Conservation (phyloP, 1,140 invertebrate genomes). For the Thaumatotibia leucotreta region DNA sequence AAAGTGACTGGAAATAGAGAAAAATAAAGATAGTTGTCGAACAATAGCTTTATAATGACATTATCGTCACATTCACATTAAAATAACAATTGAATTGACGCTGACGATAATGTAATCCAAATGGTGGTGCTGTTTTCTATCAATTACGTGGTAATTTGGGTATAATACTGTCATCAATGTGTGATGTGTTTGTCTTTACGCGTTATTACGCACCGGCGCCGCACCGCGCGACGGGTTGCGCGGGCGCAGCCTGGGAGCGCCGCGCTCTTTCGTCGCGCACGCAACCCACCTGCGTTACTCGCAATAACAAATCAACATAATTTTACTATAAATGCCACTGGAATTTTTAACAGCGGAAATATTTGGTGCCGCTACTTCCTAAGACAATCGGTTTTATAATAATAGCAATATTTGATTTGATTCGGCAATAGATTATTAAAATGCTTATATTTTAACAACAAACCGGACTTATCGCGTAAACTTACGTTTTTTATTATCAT, state of each 20-base stretch:
- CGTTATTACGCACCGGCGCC: conserved; percentile 23
- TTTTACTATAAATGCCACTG: background rate
- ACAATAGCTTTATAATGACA: conserved; percentile 30
- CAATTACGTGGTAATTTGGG: conserved; percentile 26
- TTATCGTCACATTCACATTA: conserved; percentile 40
- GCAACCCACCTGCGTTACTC: conserved; percentile 15
- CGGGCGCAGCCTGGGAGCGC: conserved; percentile 28
- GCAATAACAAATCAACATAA: background rate
- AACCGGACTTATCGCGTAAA: no score
- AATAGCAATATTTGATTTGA: no score
- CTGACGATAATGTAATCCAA: conserved; percentile 27
- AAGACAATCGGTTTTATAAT: no score
- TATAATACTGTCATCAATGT: conserved; percentile 40
- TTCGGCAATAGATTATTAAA: background rate
- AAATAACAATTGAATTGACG: conserved; percentile 38
- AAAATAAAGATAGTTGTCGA: conserved; percentile 19
- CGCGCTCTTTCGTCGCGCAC: conserved; percentile 30
- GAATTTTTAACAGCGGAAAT: background rate
- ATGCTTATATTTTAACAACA: no score
- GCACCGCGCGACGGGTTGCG: background rate
- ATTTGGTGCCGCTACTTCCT: background rate
- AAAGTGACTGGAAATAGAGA: conserved; percentile 7
- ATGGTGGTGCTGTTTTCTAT: conserved; percentile 17
- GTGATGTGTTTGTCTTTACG: conserved; percentile 35
- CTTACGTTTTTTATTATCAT: no score